Evolutionary conservation across 2,113 vertebrate genomes (phyloP).

Genomic region (Zapus hudsonius): DNA sequence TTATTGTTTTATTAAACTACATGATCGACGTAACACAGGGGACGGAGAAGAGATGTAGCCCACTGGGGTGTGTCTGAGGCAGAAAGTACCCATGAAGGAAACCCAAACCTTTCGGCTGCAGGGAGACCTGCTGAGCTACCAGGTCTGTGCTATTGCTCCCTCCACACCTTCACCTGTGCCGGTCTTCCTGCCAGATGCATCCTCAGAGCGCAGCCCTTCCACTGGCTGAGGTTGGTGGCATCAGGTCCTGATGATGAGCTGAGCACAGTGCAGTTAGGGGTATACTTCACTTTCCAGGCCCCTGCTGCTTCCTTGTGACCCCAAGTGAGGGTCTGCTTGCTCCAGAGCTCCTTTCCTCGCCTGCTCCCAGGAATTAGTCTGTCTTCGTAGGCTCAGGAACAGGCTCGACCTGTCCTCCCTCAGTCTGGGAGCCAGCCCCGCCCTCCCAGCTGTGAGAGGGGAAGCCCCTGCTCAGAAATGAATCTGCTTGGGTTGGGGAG

Average conservation of each 20-base stretch:
- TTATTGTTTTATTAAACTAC: no score
- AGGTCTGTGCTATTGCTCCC: neutral
- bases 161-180: neutral
- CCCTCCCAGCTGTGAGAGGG: no score
- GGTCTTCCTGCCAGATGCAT: neutral
- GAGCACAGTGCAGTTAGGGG: neutral
- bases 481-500: no score
- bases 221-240: neutral
- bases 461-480: no score
- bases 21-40: neutral
- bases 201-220: neutral
- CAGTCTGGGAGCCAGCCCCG: no score
- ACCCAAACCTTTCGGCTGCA: fast-evolving
- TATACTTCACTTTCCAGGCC: neutral
- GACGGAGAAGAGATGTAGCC: neutral
- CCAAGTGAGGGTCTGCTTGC: no score
- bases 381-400: no score
- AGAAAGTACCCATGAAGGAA: fast-evolving
- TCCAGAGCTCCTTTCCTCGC: no score
- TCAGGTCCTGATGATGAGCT: neutral
- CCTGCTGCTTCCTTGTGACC: neutral
- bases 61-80: fast-evolving
- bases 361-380: no score
- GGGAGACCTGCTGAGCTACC: neutral
- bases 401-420: no score